Base-by-base conservation (phyloP, 1,140 invertebrate genomes). In the Cataglyphis hispanica region DNA sequence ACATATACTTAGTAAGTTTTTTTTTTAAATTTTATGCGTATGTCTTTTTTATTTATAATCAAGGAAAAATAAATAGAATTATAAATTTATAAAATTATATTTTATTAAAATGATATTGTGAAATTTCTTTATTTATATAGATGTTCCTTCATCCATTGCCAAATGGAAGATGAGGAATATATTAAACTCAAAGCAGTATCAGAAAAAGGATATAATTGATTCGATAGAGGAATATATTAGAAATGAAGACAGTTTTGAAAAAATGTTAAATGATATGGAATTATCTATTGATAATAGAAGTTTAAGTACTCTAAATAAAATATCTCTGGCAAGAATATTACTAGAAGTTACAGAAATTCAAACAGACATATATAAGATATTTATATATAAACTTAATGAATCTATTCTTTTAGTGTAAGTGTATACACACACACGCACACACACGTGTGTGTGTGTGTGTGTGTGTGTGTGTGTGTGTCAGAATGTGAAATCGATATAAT, bases 311-410 rank as follows among this genome's bases (percentile, higher is more conserved):
- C 77, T 67, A 83, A 91, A 86, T 74, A 91, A 74, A 70, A 43
- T 89, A 22, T 94, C 92, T 74, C 86, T 95, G 16, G 81, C 93
- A 66, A 90, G 90, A 87, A 85, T 95, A 75, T 84, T 95, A 34
- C 75, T 95, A 31, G 91, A 94, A 89, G 61, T 94, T 81, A 87
- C 93, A n/a, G 61, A 87, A 43, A 43, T 95, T 27, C 94, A 95
- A 85, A 88, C 86, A 50, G 87, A 91, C n/a, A 69, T 95, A 22
- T 69, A 93, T 50, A 84, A 90, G 63, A 90, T 85, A 34, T 78
- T 95, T 19, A 70, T 92, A 13, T 76, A 89, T 31, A 94, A 92
- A 91, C 89, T 95, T 1, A 94, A 92, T 64, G 93, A 95, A 70
- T 88, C 92, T 69, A 85, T 95, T 63, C 83, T 95, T 13, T 75